A percentile compares a stretch with the other conserved stretches of the same genome.
Conservation (phyloP, 2,888 invertebrate genomes). For the Drosophila tanythrix region DNA sequence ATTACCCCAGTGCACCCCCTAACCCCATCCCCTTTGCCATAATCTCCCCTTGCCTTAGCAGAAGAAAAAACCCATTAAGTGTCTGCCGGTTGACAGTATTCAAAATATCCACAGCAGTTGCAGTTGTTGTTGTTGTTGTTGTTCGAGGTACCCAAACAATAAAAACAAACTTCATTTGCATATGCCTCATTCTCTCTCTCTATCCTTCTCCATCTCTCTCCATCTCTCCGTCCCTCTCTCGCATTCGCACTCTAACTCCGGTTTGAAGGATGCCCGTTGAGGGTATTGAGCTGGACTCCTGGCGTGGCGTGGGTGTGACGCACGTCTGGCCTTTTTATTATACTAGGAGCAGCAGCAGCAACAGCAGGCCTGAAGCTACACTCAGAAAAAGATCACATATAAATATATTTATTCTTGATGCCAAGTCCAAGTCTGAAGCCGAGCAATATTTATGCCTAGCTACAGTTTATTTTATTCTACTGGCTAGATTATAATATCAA, state of each 20-base stretch:
- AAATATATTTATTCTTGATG: not conserved
- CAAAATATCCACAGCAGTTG: conserved; percentile 58
- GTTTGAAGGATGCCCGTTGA: conserved; percentile 61
- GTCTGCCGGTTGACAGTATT: conserved; percentile 76
- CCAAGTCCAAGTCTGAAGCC: not conserved
- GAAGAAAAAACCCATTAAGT: conserved; percentile 76
- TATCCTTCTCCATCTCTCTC: not conserved
- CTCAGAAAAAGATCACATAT: not conserved
- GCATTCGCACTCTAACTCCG: conserved; percentile 18
- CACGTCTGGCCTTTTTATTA: conserved; percentile 68
- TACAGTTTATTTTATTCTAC: not conserved
- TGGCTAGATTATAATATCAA: not conserved
- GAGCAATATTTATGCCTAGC: not conserved
- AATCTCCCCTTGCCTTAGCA: conserved; percentile 16
- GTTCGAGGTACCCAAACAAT: conserved; percentile 56
- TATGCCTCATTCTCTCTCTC: conserved; percentile 39
- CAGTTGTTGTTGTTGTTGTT: conserved; percentile 45
- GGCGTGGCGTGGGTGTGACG: conserved; percentile 68
- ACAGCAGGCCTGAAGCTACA: conserved; percentile 19
- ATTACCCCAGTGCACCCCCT: not conserved
- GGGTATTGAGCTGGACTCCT: conserved; percentile 49
- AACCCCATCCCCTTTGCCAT: not conserved
- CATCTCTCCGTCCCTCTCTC: not conserved
- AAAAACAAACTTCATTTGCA: conserved; percentile 74
- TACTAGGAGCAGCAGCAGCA: conserved; percentile 50